Evolutionary conservation across 2,888 invertebrate genomes (phyloP), one percentile per base, ranked within the genome.

Genomic region (Leucoptera coffeella): DNA sequence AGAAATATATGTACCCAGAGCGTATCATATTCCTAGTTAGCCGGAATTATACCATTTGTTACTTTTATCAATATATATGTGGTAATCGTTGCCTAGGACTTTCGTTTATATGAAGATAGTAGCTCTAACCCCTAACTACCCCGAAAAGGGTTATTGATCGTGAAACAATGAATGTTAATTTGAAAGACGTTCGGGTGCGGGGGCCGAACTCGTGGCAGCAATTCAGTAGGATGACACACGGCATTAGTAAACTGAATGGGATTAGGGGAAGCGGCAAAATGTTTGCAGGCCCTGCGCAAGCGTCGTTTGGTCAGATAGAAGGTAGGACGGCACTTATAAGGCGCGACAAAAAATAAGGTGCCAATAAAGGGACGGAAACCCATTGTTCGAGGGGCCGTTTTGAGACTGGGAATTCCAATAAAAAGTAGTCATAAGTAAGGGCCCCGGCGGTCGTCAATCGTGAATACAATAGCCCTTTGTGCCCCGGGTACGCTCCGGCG

Each of bases 321-420:
- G 48, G 51, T 51, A 52, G 54, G 54, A 55, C 48, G 53, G 53
- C 54, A 59, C 57, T 51, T 62, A 49, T 59, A 46, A 48, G 47
- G 45, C 42, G 41, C 39, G 35, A 59, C 61, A 65, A 69, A 69
- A 69, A 67, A 61, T 56, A 50, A 61, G 67, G 67, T 67, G 67
- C 67, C 64, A 69, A 67, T 67, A 65, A 65, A 69, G 51, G 67
- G 64, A 65, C 69, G 69, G 69, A 69, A 69, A 65, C 56, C 60
- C 58, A 61, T 69, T 69, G 65, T 67, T 57, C 53, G 61, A 47
- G 43, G 57, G 58, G 60, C 64, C 6, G 56, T 61, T 61, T 60
- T 60, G 50, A 50, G 50, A 61, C 59, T 54, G 56, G 57, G 67
- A 64, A 64, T 61, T 62, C 50, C 40, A 40, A 33, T 34, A 48